Percentiles rank a stretch among this genome's conserved stretches.
Conservation (phyloP, 2,888 invertebrate genomes). For the Ligdia adustata region DNA sequence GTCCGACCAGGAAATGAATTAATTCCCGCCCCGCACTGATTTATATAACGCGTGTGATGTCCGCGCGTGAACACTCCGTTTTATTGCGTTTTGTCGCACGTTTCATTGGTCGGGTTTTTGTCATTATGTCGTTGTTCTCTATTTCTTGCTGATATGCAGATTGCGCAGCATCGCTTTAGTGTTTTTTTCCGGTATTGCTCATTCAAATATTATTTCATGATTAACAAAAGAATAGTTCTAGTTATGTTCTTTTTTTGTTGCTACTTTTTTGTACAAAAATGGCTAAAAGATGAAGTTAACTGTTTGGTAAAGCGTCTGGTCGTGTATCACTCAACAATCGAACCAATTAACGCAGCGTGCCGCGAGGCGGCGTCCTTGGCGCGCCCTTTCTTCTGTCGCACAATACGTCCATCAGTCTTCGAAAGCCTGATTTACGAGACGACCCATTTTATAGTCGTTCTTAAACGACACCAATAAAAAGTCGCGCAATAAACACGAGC, state of each 20-base stretch:
- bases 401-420: conserved; percentile 49
- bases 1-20: conserved; percentile 60
- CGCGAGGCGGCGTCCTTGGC: conserved; percentile 43
- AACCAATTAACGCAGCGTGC: conserved; percentile 33
- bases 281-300: too few relatives aligned
- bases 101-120: too few relatives aligned
- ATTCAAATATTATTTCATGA: too few relatives aligned
- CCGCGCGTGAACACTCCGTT: conserved; percentile 27
- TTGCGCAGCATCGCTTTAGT: too few relatives aligned
- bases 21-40: conserved; percentile 60
- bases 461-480: conserved; percentile 78
- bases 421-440: conserved; percentile 72
- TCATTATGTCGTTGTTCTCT: too few relatives aligned
- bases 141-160: too few relatives aligned
- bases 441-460: conserved; percentile 67
- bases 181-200: too few relatives aligned
- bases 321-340: conserved; percentile 18
- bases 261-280: too few relatives aligned
- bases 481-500: conserved; percentile 64
- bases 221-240: too few relatives aligned
- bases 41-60: conserved; percentile 60
- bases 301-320: conserved; percentile 6
- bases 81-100: conserved; percentile 38
- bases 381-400: conserved; percentile 36
- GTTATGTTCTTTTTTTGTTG: too few relatives aligned